A percentile compares a stretch with the other conserved stretches of the same genome.
Evolutionary conservation across 2,888 invertebrate species (phyloP).

Genomic region (Didymodactylos carnosus): DNA sequence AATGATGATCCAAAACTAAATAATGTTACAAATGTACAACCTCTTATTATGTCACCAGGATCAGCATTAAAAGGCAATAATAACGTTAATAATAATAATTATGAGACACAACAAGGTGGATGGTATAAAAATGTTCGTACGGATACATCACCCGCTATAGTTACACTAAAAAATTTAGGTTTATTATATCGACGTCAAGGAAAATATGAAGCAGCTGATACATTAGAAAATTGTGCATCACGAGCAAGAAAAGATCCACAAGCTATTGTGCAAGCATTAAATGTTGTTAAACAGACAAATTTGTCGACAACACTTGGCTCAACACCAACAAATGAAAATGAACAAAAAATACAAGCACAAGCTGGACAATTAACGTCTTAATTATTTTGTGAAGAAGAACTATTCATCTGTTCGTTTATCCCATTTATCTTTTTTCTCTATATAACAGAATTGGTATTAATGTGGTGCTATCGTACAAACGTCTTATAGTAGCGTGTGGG

Average conservation of each 20-base stretch:
- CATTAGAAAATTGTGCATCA: constrained; percentile 47
- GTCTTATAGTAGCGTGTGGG: no score
- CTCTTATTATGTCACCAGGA: neutral
- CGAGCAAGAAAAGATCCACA: constrained; percentile 13
- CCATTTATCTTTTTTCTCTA: no score
- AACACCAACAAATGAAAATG: no score
- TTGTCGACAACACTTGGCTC: no score
- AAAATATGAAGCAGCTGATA: constrained; percentile 96
- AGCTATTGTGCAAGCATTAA: constrained; percentile 12
- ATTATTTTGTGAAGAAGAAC: no score
- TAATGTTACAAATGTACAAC: neutral
- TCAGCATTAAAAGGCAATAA: neutral
- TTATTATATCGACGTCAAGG: constrained; percentile 93
- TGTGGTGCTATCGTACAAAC: no score
- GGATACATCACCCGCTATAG: constrained; percentile 81
- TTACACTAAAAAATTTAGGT: constrained; percentile 89
- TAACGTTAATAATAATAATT: constrained; percentile 34
- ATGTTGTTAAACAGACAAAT: constrained; percentile 8
- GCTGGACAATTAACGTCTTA: no score
- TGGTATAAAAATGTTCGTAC: constrained; percentile 98
- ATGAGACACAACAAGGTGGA: constrained; percentile 41
- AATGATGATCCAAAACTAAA: neutral
- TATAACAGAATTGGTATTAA: no score
- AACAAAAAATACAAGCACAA: no score
- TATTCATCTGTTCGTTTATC: no score